Percentiles rank a stretch among this genome's conserved stretches.
These are phyloP conservation scores for Epinotia brunnichana DNA, from an alignment of 2,888 invertebrate species.

Conservation along the genomic window DNA sequence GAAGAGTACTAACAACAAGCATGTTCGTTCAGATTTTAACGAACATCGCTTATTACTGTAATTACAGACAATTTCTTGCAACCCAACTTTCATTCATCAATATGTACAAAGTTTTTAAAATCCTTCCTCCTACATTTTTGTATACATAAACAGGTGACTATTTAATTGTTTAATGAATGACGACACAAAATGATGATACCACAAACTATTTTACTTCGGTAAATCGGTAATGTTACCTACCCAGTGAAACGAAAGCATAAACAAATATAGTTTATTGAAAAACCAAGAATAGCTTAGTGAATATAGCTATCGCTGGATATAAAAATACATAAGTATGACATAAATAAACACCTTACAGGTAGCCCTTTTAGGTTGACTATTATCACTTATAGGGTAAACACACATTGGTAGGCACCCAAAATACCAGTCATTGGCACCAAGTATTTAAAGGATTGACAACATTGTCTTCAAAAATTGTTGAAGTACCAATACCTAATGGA, in stretches of 20 bases:
- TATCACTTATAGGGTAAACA: slow-evolving; percentile 22
- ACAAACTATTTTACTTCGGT: background rate
- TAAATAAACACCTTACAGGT: slow-evolving; percentile 42
- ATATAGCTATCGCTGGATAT: slow-evolving; percentile 52
- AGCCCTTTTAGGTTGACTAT: slow-evolving; percentile 37
- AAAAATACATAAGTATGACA: slow-evolving; percentile 42
- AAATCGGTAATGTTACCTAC: background rate
- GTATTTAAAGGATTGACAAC: background rate
- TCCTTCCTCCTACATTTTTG: no score
- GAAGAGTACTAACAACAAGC: no score
- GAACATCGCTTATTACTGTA: no score
- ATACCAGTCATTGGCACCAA: background rate
- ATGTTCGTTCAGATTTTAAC: no score
- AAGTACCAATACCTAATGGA: background rate
- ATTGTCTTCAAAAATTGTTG: background rate
- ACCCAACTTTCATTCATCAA: no score
- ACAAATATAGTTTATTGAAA: slow-evolving; percentile 70
- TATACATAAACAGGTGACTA: no score
- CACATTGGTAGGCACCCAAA: background rate
- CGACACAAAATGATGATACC: background rate
- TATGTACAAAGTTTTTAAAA: no score
- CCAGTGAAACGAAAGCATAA: slow-evolving; percentile 52
- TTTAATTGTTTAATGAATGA: background rate
- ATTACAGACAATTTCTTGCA: no score
- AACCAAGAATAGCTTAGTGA: slow-evolving; percentile 61